These are phyloP conservation scores for Rhingia rostrata DNA, from an alignment of 2,888 invertebrate species.

Conservation along the genomic window DNA sequence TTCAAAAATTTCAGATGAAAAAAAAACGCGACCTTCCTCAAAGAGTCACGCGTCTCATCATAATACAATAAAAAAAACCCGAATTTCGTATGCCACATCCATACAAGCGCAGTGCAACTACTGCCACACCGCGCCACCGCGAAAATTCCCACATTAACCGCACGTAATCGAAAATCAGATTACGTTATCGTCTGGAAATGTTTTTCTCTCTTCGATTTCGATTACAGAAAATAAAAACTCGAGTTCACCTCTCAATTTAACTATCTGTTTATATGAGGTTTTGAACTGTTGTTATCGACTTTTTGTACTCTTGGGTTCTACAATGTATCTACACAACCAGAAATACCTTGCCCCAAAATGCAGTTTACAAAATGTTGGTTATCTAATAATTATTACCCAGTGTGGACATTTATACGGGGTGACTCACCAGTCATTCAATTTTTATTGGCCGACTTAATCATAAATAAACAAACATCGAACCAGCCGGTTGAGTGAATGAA, in stretches of 20 bases:
- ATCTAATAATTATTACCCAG: slow-evolving; percentile 17
- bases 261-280: neutral
- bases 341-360: neutral
- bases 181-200: slow-evolving; percentile 68
- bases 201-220: slow-evolving; percentile 29
- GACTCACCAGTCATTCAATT: neutral
- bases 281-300: too few species aligned
- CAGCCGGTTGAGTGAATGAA: slow-evolving; percentile 34
- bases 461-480: slow-evolving; percentile 20
- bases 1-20: slow-evolving; percentile 8
- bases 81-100: slow-evolving; percentile 20
- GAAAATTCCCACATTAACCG: slow-evolving; percentile 34
- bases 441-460: neutral
- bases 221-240: neutral
- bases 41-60: slow-evolving; percentile 27
- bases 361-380: neutral
- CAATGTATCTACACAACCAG: neutral
- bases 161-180: slow-evolving; percentile 49
- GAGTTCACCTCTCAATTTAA: slow-evolving; percentile 21
- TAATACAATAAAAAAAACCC: neutral
- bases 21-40: slow-evolving; percentile 68
- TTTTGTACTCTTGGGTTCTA: too few species aligned
- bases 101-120: neutral
- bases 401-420: neutral
- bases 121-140: neutral